A percentile compares a stretch with the other conserved stretches of the same genome.
phyloP scores from a whole-genome alignment of 2,113 vertebrate genomes.

The Cygnus buccinator region DNA sequence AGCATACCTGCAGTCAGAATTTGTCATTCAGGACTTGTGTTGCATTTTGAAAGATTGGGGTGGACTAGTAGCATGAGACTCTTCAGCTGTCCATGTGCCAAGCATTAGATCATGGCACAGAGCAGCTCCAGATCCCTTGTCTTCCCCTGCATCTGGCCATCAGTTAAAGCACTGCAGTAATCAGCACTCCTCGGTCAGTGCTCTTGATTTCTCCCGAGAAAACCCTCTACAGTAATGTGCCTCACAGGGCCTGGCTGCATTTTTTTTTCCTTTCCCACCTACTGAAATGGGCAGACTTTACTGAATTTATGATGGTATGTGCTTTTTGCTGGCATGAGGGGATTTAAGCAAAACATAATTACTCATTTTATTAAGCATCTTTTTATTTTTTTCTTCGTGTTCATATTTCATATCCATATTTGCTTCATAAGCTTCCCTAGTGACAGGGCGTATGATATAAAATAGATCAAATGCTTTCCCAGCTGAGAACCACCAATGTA shows the following conservation, averaged over 20 bases:
- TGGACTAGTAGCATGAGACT: background rate
- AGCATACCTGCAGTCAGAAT: background rate
- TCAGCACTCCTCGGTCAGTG: background rate
- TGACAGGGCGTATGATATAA: background rate
- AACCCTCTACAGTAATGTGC: background rate
- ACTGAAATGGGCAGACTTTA: background rate
- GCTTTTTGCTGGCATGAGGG: slow-evolving; percentile 12
- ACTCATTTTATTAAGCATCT: slow-evolving; percentile 46
- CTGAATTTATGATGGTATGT: background rate
- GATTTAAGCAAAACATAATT: slow-evolving; percentile 35
- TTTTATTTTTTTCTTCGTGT: slow-evolving; percentile 15
- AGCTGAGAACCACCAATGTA: background rate
- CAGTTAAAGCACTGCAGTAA: background rate
- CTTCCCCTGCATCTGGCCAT: background rate
- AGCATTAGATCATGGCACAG: background rate
- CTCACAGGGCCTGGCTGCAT: background rate
- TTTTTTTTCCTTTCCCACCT: background rate
- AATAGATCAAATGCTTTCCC: slow-evolving; percentile 43
- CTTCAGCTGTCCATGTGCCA: background rate
- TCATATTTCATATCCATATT: slow-evolving; percentile 26
- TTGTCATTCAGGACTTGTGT: background rate
- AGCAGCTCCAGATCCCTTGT: background rate
- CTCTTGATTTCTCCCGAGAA: background rate
- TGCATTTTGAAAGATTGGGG: background rate
- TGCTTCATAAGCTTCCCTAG: background rate